Conservation (phyloP, 2,888 invertebrate species). For the Megamerina dolium region DNA sequence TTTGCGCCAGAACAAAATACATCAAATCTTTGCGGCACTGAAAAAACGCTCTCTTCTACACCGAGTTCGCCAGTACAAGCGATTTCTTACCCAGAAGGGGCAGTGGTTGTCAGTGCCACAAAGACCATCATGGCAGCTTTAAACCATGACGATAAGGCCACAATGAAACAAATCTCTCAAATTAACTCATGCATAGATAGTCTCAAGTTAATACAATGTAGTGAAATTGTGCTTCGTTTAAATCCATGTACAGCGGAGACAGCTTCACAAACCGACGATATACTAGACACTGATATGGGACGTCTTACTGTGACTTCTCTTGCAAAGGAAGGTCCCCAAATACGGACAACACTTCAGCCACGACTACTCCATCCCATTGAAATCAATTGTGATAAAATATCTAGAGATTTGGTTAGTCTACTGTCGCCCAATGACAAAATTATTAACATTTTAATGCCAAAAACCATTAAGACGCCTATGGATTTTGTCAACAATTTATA, state of each 20-base stretch:
- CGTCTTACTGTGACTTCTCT: slow-evolving; percentile 24
- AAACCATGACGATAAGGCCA: slow-evolving; percentile 8
- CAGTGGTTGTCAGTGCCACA: background rate
- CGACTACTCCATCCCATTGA: slow-evolving; percentile 66
- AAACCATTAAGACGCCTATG: slow-evolving; percentile 40
- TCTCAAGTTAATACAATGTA: slow-evolving; percentile 58
- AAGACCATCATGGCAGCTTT: slow-evolving; percentile 10
- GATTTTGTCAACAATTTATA: slow-evolving; percentile 47
- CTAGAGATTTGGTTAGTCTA: slow-evolving; percentile 58
- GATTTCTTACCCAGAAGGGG: background rate
- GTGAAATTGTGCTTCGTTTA: slow-evolving; percentile 58
- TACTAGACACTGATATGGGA: slow-evolving; percentile 34
- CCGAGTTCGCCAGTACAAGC: slow-evolving; percentile 6
- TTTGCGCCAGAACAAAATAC: background rate
- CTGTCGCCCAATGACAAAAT: slow-evolving; percentile 59
- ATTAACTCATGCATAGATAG: slow-evolving; percentile 36
- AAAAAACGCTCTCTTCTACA: slow-evolving; percentile 1
- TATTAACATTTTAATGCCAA: slow-evolving; percentile 54
- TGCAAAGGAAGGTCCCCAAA: slow-evolving; percentile 32
- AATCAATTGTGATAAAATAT: slow-evolving; percentile 69
- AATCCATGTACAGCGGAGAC: slow-evolving; percentile 60
- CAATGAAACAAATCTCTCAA: slow-evolving; percentile 21
- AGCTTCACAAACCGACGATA: slow-evolving; percentile 55
- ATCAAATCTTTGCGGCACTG: background rate
- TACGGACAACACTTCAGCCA: slow-evolving; percentile 44